Percentiles rank a stretch among this genome's conserved stretches.
These are phyloP conservation scores for Rachycentron canadum DNA, from an alignment of 2,797 vertebrate genomes.

Conservation along the genomic window DNA sequence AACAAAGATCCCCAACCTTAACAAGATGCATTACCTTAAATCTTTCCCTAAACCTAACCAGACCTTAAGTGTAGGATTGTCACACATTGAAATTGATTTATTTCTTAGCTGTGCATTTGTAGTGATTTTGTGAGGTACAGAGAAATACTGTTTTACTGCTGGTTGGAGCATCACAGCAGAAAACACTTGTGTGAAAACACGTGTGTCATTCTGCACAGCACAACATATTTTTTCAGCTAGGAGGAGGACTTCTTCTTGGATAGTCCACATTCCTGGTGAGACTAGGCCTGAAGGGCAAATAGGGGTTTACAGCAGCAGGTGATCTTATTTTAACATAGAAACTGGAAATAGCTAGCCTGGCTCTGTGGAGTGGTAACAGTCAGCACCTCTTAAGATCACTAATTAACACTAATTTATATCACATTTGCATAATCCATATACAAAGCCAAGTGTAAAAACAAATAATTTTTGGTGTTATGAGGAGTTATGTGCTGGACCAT, in stretches of 20 bases:
- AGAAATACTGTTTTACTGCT: neutral
- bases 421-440: neutral
- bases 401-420: conserved; percentile 2
- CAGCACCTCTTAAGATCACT: neutral
- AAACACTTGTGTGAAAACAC: neutral
- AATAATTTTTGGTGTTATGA: neutral
- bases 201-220: neutral
- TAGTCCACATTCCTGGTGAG: neutral
- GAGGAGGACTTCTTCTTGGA: neutral
- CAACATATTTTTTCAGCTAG: neutral
- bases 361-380: neutral
- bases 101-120: neutral
- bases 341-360: neutral
- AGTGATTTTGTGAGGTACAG: neutral
- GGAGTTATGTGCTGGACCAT: neutral
- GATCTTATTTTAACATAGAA: conserved; percentile 13
- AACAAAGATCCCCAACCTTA: neutral
- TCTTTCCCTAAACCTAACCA: neutral
- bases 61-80: neutral
- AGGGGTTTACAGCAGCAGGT: neutral
- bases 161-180: neutral
- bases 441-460: neutral
- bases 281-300: neutral
- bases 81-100: neutral
- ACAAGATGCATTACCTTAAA: too few species aligned